Conservation (phyloP, 1,140 invertebrate genomes). For the Psilanteris sp. region DNA sequence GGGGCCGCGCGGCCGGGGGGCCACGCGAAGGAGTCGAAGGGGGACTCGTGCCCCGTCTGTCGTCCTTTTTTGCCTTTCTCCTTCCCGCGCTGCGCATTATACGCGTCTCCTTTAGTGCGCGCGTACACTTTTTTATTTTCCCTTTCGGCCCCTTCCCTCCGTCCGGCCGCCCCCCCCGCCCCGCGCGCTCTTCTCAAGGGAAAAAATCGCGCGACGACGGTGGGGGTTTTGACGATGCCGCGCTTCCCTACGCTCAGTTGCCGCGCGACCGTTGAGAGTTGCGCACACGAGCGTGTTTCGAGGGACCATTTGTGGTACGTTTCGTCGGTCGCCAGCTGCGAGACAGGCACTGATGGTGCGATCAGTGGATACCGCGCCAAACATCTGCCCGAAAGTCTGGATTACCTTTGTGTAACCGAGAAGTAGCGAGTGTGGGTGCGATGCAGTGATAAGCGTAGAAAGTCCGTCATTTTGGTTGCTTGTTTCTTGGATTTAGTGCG, state of each 20-base stretch:
- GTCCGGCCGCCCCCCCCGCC: slow-evolving; percentile 39
- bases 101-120: slow-evolving; percentile 9
- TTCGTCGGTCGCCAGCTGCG: slow-evolving; percentile 21
- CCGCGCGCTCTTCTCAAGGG: slow-evolving; percentile 43
- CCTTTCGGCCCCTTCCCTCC: slow-evolving; percentile 46
- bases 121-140: slow-evolving; percentile 27
- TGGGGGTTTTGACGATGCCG: slow-evolving; percentile 71
- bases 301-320: slow-evolving; percentile 10
- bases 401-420: slow-evolving; percentile 33
- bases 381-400: slow-evolving; percentile 42
- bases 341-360: slow-evolving; percentile 22
- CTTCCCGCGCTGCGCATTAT: too few relatives aligned
- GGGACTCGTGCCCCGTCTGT: slow-evolving; percentile 38
- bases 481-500: slow-evolving; percentile 8
- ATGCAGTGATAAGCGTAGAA: slow-evolving; percentile 45
- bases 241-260: slow-evolving; percentile 77
- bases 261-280: slow-evolving; percentile 77
- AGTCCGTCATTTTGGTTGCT: not conserved
- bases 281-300: slow-evolving; percentile 50
- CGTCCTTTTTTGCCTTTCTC: slow-evolving; percentile 1
- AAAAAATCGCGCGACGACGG: slow-evolving; percentile 60
- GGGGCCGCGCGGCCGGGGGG: slow-evolving; percentile 43
- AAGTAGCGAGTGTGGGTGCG: slow-evolving; percentile 22
- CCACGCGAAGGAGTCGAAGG: slow-evolving; percentile 67
- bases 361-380: slow-evolving; percentile 13